phyloP scores from a whole-genome alignment of 2,797 vertebrate genomes.

The Rhinella marina region DNA sequence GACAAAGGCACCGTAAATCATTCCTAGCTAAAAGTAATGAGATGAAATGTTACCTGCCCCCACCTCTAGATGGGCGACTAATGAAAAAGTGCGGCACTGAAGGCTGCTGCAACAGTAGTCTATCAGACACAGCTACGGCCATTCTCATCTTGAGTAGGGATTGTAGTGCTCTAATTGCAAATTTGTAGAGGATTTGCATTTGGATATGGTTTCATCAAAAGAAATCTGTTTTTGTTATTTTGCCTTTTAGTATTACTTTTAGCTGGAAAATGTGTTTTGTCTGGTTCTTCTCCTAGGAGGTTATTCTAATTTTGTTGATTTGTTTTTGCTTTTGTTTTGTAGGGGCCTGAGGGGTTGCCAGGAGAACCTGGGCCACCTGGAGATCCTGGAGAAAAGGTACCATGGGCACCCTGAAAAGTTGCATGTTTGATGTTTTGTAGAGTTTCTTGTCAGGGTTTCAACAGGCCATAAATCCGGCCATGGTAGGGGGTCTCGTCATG shows the following conservation, averaged over 20 bases:
- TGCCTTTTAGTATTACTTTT: neutral
- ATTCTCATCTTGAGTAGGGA: neutral
- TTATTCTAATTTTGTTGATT: constrained; percentile 5
- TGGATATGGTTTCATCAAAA: constrained; percentile 15
- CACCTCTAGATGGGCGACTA: neutral
- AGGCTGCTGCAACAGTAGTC: neutral
- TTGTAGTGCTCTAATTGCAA: constrained; percentile 3
- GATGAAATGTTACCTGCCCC: neutral
- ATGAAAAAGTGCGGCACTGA: neutral
- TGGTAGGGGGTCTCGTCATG: neutral
- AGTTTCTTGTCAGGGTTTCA: neutral
- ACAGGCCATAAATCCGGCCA: no score
- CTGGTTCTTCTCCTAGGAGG: neutral
- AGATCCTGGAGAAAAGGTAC: constrained; percentile 90
- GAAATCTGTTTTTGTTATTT: constrained; percentile 24
- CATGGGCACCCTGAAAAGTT: neutral
- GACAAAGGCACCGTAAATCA: neutral
- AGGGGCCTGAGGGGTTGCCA: constrained; percentile 85
- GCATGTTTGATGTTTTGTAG: neutral
- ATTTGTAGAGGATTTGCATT: neutral
- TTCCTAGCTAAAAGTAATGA: no score
- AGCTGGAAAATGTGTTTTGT: neutral
- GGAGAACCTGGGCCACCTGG: constrained; percentile 84
- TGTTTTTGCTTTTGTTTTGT: constrained; percentile 9
- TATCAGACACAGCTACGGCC: neutral